Evolutionary conservation across 2,113 vertebrate species (phyloP).

Genomic region (Anser brachyrhynchus): DNA sequence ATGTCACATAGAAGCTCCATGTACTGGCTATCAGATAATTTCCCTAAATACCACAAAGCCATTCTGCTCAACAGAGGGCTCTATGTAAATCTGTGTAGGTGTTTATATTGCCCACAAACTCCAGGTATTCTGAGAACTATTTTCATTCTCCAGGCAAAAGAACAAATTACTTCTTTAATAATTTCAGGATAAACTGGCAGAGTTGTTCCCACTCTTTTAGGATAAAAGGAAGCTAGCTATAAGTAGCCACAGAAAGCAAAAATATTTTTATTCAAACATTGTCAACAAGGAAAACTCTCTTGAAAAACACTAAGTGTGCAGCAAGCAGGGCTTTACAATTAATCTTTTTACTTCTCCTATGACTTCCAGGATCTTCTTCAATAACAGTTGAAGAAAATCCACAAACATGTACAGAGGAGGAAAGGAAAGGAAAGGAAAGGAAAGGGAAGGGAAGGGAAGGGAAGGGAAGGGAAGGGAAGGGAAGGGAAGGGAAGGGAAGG

Average conservation of each 20-base stretch:
- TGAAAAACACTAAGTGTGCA: background rate
- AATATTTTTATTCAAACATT: background rate
- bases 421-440: background rate
- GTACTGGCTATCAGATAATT: background rate
- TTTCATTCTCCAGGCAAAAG: background rate
- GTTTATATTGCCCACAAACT: accelerated
- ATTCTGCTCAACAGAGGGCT: background rate
- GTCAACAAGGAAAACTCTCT: background rate
- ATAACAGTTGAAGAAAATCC: background rate
- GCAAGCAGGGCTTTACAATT: background rate
- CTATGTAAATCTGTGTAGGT: background rate
- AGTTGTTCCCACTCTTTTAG: background rate
- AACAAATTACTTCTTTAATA: background rate
- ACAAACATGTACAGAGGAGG: background rate
- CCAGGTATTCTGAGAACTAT: background rate
- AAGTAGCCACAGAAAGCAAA: background rate
- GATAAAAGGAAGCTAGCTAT: background rate
- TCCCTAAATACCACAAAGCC: background rate
- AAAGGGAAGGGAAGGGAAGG: background rate
- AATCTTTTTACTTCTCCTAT: background rate
- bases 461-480: background rate
- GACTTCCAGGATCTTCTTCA: background rate
- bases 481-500: background rate
- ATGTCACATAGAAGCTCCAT: background rate
- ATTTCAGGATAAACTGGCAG: background rate